phyloP scores from a whole-genome alignment of 2,888 invertebrate species.

The Coelogynopora nodosa region DNA sequence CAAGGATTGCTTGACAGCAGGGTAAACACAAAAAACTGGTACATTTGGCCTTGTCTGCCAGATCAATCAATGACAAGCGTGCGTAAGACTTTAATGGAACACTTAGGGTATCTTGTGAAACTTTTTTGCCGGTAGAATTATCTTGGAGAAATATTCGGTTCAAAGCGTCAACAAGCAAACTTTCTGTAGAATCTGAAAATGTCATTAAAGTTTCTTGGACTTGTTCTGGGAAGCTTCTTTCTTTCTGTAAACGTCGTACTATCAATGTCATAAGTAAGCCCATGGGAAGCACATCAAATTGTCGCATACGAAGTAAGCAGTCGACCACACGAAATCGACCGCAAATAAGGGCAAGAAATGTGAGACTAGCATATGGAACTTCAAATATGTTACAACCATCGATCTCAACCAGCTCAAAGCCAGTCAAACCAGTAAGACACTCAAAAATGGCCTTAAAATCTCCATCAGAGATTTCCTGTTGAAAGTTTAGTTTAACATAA shows the following conservation, averaged over 20 bases:
- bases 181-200: neutral
- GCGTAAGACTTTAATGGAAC: neutral
- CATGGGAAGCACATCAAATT: conserved; percentile 40
- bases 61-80: neutral
- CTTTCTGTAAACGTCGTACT: neutral
- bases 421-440: neutral
- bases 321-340: conserved; percentile 40
- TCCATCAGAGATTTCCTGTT: neutral
- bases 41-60: conserved; percentile 36
- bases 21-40: conserved; percentile 28
- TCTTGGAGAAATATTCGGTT: neutral
- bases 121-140: neutral
- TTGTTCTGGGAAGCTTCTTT: too few species aligned
- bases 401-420: neutral
- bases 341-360: conserved; percentile 33
- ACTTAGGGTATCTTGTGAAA: neutral
- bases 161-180: neutral
- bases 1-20: conserved; percentile 37
- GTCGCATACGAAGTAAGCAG: conserved; percentile 29
- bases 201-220: too few species aligned
- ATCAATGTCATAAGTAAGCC: conserved; percentile 8
- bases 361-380: neutral
- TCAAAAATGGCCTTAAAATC: conserved; percentile 31
- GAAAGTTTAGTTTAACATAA: conserved; percentile 12
- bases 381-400: conserved; percentile 29